Evolutionary conservation across 2,797 vertebrate genomes (phyloP).

Genomic region (Ceyx erithaca): DNA sequence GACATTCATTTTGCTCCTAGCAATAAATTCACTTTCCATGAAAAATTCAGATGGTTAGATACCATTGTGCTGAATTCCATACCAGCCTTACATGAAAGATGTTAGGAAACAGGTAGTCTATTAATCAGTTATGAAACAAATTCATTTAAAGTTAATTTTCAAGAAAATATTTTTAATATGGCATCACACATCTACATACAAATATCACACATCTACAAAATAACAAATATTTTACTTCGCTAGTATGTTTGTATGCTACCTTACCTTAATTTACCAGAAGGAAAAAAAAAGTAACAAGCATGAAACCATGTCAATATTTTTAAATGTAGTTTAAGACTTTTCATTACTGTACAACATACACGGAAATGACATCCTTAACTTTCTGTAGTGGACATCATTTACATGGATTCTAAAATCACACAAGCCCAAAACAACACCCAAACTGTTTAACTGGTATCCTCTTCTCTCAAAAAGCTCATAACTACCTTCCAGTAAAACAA

Average conservation of each 20-base stretch:
- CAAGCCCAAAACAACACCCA: neutral
- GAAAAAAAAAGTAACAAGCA: neutral
- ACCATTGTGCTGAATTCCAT: neutral
- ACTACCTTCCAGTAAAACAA: neutral
- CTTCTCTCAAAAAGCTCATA: neutral
- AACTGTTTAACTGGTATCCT: neutral
- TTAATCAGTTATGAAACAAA: neutral
- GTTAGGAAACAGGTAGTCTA: neutral
- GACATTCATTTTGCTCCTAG: conserved; percentile 1
- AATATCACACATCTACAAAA: no score
- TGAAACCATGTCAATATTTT: neutral
- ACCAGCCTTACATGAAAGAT: neutral
- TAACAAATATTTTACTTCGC: neutral
- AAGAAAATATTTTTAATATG: neutral
- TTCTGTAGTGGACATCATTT: neutral
- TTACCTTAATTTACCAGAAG: neutral
- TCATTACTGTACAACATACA: neutral
- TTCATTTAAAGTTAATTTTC: neutral
- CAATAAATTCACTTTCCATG: conserved; percentile 39
- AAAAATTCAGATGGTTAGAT: conserved; percentile 43
- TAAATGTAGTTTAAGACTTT: neutral
- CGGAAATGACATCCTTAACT: neutral
- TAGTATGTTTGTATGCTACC: neutral
- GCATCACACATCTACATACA: neutral
- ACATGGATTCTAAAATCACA: neutral